These are phyloP conservation scores for Prionace glauca DNA, from an alignment of 2,797 vertebrate genomes.

Conservation along the genomic window DNA sequence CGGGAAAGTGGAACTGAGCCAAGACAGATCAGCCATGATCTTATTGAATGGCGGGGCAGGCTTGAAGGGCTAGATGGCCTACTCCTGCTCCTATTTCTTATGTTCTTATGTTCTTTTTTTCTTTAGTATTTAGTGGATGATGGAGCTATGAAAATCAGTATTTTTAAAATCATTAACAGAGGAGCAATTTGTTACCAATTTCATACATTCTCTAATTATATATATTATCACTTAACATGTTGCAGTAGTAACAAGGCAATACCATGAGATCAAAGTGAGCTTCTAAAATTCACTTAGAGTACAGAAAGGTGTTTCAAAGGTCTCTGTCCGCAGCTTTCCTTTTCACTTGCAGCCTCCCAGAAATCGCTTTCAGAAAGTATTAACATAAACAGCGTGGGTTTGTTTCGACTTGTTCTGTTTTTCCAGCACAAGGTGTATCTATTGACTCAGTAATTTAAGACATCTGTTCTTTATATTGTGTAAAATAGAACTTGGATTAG, in stretches of 20 bases:
- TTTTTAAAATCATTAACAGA: neutral
- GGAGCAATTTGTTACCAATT: neutral
- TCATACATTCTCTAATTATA: neutral
- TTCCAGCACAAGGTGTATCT: conserved; percentile 17
- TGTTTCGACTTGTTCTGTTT: conserved; percentile 25
- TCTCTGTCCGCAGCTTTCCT: neutral
- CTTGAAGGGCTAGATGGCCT: no score
- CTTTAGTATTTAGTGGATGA: neutral
- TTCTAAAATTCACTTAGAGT: neutral
- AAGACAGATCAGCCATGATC: no score
- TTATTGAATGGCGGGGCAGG: no score
- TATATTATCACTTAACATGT: neutral
- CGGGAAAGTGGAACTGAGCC: no score
- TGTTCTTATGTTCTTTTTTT: neutral
- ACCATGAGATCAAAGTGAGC: neutral
- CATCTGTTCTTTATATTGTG: neutral
- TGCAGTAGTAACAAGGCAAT: neutral
- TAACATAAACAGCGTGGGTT: conserved; percentile 11
- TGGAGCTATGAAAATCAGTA: neutral
- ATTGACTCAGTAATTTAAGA: conserved; percentile 33
- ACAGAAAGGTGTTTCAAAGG: conserved; percentile 3
- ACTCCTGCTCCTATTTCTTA: no score
- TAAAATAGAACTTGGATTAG: conserved; percentile 28
- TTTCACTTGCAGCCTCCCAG: neutral
- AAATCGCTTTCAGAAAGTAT: conserved; percentile 4